Evolutionary conservation across 2,888 invertebrate species (phyloP), one percentile per base, ranked within the genome.

Genomic region (Endomychus coccineus): DNA sequence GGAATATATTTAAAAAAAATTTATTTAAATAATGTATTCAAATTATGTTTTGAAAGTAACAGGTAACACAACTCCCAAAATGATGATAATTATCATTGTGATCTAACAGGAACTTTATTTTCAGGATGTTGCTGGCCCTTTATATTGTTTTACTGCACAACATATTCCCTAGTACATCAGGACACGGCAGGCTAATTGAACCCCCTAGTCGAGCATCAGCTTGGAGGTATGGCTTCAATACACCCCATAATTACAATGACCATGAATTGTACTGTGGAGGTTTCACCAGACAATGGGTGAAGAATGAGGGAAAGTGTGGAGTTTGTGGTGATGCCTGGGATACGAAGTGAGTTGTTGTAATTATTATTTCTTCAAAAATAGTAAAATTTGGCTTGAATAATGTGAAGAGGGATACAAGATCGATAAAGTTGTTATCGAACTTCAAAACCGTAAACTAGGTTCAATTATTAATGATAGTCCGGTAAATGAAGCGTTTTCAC

Each of bases 291-390:
- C 89, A 89, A 56, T 86, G 86, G 83, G 75, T 78, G 51, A 75
- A 68, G 39, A 90, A 90, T 56, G 77, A 71, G 2, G 90, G 90
- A 1, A 84, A 85, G 59, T 90, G 90, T 55, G 90, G 90, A 2
- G 77, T 87, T 27, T 89, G 89, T 53, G 89, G 89, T 1, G 89
- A 90, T 62, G 73, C 89, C 1, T 89, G 83, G 83, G 86, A 89
- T 53, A 52, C 73, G 4, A 65, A 67, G 51, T 64, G 53, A 55
- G 55, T 50, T 29, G 9, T 22, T n/a, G 9, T 14, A 12, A 22
- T 21, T n/a, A n/a, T n/a, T n/a, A n/a, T n/a, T n/a, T 7, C n/a
- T 19, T 19, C 21, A 6, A 19, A n/a, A 7, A 7, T 19, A n/a
- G 21, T 19, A 19, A 6, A n/a, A n/a, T n/a, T n/a, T n/a, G n/a